Conservation (phyloP, 2,113 vertebrate genomes). For the Myotis yumanensis region DNA sequence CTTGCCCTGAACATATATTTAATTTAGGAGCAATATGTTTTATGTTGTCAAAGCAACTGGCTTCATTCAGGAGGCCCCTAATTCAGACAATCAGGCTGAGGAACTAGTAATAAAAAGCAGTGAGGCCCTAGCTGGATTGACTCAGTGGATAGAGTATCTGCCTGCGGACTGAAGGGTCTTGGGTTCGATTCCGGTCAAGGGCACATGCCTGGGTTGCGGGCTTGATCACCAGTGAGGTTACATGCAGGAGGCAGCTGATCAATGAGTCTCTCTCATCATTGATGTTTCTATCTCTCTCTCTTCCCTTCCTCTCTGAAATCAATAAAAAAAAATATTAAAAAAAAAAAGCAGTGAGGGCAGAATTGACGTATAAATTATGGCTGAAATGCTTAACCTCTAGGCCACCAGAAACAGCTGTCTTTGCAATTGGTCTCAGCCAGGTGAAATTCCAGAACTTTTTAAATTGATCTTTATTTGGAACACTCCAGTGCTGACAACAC, state of each 20-base stretch:
- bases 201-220: too few species aligned
- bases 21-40: constrained; percentile 54
- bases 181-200: too few species aligned
- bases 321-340: too few species aligned
- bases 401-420: not conserved
- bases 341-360: not conserved
- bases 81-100: not conserved
- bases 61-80: constrained; percentile 26
- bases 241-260: too few species aligned
- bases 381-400: not conserved
- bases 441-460: not conserved
- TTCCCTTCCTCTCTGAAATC: too few species aligned
- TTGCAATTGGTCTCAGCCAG: not conserved
- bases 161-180: too few species aligned
- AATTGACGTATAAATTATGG: not conserved
- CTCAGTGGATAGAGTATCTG: too few species aligned
- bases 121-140: too few species aligned
- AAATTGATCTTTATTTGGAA: not conserved
- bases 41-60: constrained; percentile 44
- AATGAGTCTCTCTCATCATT: too few species aligned
- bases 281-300: too few species aligned
- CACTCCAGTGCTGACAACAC: not conserved
- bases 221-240: too few species aligned
- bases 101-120: constrained; percentile 22
- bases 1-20: constrained; percentile 46